Evolutionary conservation across 2,797 vertebrate genomes (phyloP), one percentile per base, ranked within the genome.

Genomic region (Chloroceryle amazona): DNA sequence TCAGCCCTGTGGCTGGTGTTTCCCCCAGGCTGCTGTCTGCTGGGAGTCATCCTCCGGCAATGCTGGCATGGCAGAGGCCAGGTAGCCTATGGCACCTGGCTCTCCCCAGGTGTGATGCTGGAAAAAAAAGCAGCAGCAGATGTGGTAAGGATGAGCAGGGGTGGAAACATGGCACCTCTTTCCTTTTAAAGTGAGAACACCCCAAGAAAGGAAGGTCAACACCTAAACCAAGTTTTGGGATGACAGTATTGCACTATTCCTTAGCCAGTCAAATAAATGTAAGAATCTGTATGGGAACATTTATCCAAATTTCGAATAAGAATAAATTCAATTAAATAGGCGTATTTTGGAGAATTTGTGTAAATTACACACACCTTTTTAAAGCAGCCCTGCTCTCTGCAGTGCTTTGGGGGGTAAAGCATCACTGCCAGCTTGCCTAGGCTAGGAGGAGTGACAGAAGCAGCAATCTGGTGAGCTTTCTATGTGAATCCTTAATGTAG

Each of bases 1-100:
- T 83, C 81, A 65, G 88, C 65, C 91, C 86, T 41, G 14, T 39
- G 96, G 97, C 91, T 22, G 17, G 70, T 71, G 49, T 93, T 95
- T 84, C 76, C 94, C 81, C 82, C 2, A n/a, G 76, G 61, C 79
- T 96, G 93, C 80, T 20, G 33, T 89, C 26, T 91, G 81, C 47
- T 63, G 23, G 72, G n/a, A 95, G 78, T 8, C 0, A 1, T 26
- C 18, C 47, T 41, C n/a, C 4, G 14, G 61, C 4, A 3, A 21
- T 4, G 29, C 66, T 6, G 17, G 37, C 37, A 6, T 0, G 6
- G 46, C 41, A 39, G 62, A 25, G 41, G 10, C 25, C 52, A 39
- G 63, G 41, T 8, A 58, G 10, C 25, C 20, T 33, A 22, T 0
- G 2, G 37, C 49, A 57, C 54, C 42, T 3, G 4, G 11, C 33